Evolutionary conservation across 2,888 invertebrate species (phyloP), one percentile per base, ranked within the genome.

Genomic region (Gasteruption jaculator): DNA sequence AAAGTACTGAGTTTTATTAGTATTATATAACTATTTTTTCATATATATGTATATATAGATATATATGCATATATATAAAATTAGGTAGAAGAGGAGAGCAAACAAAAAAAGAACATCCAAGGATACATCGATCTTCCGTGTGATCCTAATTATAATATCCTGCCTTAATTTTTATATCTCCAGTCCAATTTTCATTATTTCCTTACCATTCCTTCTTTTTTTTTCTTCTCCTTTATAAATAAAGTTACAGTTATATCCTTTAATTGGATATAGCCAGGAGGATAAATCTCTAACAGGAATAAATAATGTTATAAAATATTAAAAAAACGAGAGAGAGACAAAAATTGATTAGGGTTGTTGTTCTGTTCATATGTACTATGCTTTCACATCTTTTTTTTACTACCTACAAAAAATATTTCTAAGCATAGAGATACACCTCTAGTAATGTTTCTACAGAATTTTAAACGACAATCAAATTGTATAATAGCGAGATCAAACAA

Each of bases 1-100:
- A 69, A 69, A 69, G 69, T 69, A 69, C 69, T 69, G 67, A 69
- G 63, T 69, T 69, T 69, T 67, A 69, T 68, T 66, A 64, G 63
- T 63, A 63, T 64, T 65, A n/a, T n/a, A n/a, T n/a, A 65, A 65
- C 51, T 63, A 61, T 53, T 58, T 50, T 46, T 49, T 63, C n/a
- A n/a, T n/a, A n/a, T n/a, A n/a, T n/a, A n/a, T n/a, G n/a, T n/a
- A n/a, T n/a, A n/a, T n/a, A n/a, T n/a, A n/a, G n/a, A n/a, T n/a
- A n/a, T n/a, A 46, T 53, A 52, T 50, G 43, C 43, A 53, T 54
- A 52, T 48, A 51, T 49, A n/a, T n/a, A n/a, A n/a, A n/a, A n/a
- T n/a, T n/a, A n/a, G n/a, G n/a, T n/a, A n/a, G n/a, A n/a, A n/a
- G n/a, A n/a, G n/a, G n/a, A n/a, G n/a, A n/a, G n/a, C n/a, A n/a